Evolutionary conservation across 2,113 vertebrate species (phyloP).

Genomic region (Etheostoma cragini): DNA sequence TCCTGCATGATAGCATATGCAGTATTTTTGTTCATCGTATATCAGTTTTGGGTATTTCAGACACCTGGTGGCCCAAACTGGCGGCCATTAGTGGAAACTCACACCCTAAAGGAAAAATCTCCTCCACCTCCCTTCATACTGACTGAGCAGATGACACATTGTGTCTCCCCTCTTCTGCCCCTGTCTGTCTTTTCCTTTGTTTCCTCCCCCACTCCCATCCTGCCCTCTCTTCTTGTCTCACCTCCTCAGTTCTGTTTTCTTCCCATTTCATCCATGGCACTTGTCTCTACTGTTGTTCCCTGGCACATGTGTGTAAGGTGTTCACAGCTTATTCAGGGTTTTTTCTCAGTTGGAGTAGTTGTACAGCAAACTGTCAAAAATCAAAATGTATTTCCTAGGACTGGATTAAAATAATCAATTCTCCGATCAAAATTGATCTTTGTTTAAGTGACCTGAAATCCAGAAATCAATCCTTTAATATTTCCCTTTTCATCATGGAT

Average conservation of each 20-base stretch:
- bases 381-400: background rate
- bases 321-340: background rate
- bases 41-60: background rate
- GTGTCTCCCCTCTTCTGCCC: background rate
- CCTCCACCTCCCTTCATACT: background rate
- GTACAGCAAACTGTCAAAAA: background rate
- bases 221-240: background rate
- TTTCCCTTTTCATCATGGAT: too few relatives aligned
- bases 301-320: too few relatives aligned
- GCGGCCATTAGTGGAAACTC: slow-evolving; percentile 8
- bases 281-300: background rate
- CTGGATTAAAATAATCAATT: too few relatives aligned
- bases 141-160: slow-evolving; percentile 7
- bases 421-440: too few relatives aligned
- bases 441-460: too few relatives aligned
- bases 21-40: background rate
- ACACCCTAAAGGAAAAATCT: background rate
- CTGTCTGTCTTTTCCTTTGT: background rate
- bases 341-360: background rate
- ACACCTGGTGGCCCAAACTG: background rate
- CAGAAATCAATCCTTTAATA: too few relatives aligned
- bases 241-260: background rate
- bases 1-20: background rate
- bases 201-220: too few relatives aligned
- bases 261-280: background rate